A percentile compares a stretch with the other conserved stretches of the same genome.
phyloP scores from a whole-genome alignment of 1,140 invertebrate species.

The Monomorium pharaonis region DNA sequence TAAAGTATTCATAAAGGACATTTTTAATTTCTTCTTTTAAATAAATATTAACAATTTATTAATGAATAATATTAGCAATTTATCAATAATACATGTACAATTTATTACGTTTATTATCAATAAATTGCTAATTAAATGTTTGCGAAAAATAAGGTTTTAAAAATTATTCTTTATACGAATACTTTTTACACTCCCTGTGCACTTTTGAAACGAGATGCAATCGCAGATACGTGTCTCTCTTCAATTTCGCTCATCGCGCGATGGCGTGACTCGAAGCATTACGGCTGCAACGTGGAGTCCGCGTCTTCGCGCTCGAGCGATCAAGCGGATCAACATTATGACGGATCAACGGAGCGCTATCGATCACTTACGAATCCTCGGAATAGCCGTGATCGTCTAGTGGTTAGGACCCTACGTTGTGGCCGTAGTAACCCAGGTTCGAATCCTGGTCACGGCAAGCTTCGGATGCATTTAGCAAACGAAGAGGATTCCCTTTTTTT shows the following conservation, averaged over 20 bases:
- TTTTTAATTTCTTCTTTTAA: too few relatives aligned
- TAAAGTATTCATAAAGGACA: too few relatives aligned
- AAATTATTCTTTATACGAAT: too few relatives aligned
- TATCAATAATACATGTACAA: too few relatives aligned
- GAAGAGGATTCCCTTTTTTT: neutral
- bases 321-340: conserved; percentile 10
- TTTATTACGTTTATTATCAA: too few relatives aligned
- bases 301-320: conserved; percentile 25
- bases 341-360: conserved; percentile 5
- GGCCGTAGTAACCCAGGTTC: conserved; percentile 96
- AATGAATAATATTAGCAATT: too few relatives aligned
- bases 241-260: neutral
- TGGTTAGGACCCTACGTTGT: conserved; percentile 97
- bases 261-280: neutral
- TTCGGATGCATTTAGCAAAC: conserved; percentile 46
- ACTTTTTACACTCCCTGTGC: neutral
- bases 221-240: neutral
- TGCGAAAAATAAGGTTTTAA: too few relatives aligned
- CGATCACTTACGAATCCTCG: conserved; percentile 58
- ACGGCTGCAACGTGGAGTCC: neutral
- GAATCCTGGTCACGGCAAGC: conserved; percentile 96
- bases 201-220: neutral
- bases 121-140: too few relatives aligned
- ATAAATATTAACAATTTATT: too few relatives aligned
- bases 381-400: conserved; percentile 89